Evolutionary conservation across 2,888 invertebrate genomes (phyloP), one percentile per base, ranked within the genome.

Genomic region (Lithophane socia): DNA sequence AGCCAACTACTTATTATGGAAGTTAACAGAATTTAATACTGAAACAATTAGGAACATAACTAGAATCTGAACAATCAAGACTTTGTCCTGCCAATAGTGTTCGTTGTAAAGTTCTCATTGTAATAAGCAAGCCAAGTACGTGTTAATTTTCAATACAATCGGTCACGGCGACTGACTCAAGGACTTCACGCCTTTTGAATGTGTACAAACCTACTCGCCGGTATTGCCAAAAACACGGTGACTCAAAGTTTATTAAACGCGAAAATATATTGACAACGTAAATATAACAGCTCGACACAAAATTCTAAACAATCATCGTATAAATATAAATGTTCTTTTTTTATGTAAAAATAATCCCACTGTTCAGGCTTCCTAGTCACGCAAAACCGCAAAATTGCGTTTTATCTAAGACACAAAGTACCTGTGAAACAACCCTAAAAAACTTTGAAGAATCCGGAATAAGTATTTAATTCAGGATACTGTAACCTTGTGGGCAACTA

Each of bases 171-270:
- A 82, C 76, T 87, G 90, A 91, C 88, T 91, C 93, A 92, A 94
- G 93, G 93, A 93, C 93, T 94, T 93, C 85, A 92, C 90, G 93
- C 92, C 90, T 92, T 91, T 93, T 90, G 90, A 92, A 92, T 94
- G 93, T 95, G 95, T 94, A 91, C 92, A 94, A 93, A 94, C 89
- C 88, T 86, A 88, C 83, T 86, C 85, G 86, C 77, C 87, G 82
- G 84, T 86, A 81, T 89, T 88, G 87, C 89, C 88, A 82, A 92
- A 93, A 93, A 92, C 91, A 92, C 91, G 90, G 87, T 92, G 89
- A 82, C 64, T 82, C 83, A 78, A 84, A 84, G 87, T 81, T 87
- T 83, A 75, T 70, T 79, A 65, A 76, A 81, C 71, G 76, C 68
- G n/a, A 64, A 85, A 60, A 66, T 52, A 77, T 74, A 74, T 78